phyloP scores from a whole-genome alignment of 1,140 invertebrate species.

The Drosophila sp. region DNA sequence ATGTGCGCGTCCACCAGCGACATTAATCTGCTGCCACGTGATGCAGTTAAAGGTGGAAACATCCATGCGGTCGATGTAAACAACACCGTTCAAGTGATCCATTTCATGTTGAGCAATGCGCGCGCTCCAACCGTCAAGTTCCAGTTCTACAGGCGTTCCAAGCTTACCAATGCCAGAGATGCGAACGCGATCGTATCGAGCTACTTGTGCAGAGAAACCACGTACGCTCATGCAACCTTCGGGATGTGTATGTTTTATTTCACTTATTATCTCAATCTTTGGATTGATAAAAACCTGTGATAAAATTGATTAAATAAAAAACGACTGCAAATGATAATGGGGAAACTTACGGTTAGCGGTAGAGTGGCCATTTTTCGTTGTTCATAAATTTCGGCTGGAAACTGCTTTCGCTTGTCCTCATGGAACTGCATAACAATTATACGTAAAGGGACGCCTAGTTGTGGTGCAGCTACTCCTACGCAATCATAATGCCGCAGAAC shows the following conservation, averaged over 20 bases:
- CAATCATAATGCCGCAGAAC: slow-evolving; percentile 87
- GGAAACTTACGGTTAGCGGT: slow-evolving; percentile 86
- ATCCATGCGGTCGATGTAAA: slow-evolving; percentile 90
- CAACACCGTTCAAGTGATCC: slow-evolving; percentile 90
- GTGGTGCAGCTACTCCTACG: slow-evolving; percentile 89
- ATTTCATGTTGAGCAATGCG: slow-evolving; percentile 92
- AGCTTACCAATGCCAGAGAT: slow-evolving; percentile 87
- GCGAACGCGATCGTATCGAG: slow-evolving; percentile 87
- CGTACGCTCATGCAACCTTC: slow-evolving; percentile 90
- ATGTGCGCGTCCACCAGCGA: slow-evolving; percentile 47
- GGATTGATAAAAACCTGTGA: slow-evolving; percentile 90
- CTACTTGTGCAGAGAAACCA: slow-evolving; percentile 88
- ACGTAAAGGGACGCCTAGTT: slow-evolving; percentile 89
- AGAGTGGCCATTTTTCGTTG: slow-evolving; percentile 86
- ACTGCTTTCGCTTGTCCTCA: slow-evolving; percentile 84
- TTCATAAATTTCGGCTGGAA: slow-evolving; percentile 83
- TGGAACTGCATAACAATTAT: slow-evolving; percentile 88
- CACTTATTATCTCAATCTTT: slow-evolving; percentile 88
- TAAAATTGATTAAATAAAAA: background rate
- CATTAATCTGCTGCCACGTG: slow-evolving; percentile 61
- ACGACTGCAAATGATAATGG: background rate
- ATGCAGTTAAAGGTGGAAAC: slow-evolving; percentile 74
- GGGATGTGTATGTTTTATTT: slow-evolving; percentile 86
- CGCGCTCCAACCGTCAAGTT: slow-evolving; percentile 88
- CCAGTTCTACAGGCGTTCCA: slow-evolving; percentile 85